phyloP scores from a whole-genome alignment of 2,797 vertebrate genomes.

The Pampus argenteus region DNA sequence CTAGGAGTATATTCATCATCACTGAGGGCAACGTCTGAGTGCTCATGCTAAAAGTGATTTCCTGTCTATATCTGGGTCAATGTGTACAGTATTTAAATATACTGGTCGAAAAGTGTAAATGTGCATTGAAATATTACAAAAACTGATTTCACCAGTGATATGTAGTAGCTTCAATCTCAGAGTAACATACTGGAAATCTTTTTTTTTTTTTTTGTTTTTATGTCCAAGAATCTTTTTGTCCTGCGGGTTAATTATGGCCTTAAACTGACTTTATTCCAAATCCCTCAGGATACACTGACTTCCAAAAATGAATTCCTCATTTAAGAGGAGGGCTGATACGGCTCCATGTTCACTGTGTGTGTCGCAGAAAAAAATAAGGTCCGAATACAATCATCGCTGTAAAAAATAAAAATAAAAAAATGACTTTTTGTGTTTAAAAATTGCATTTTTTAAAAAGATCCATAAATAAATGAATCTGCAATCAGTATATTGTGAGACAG shows the following conservation, averaged over 20 bases:
- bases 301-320: slow-evolving; percentile 51
- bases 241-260: slow-evolving; percentile 37
- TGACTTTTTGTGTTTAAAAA: neutral
- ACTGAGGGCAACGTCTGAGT: slow-evolving; percentile 35
- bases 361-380: too few relatives aligned
- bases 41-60: slow-evolving; percentile 52
- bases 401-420: neutral
- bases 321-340: neutral
- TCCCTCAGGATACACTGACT: slow-evolving; percentile 19
- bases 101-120: slow-evolving; percentile 3
- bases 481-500: too few relatives aligned
- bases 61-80: slow-evolving; percentile 56
- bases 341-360: neutral
- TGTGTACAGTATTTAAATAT: too few relatives aligned
- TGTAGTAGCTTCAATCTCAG: slow-evolving; percentile 1
- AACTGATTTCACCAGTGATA: neutral
- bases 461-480: too few relatives aligned
- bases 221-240: slow-evolving; percentile 42
- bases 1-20: slow-evolving; percentile 19
- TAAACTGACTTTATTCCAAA: slow-evolving; percentile 10
- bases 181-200: neutral
- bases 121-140: neutral
- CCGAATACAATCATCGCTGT: neutral
- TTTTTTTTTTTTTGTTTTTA: neutral
- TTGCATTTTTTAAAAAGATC: neutral